phyloP scores from a whole-genome alignment of 2,797 vertebrate genomes.

The Phalloptychus januarius region DNA sequence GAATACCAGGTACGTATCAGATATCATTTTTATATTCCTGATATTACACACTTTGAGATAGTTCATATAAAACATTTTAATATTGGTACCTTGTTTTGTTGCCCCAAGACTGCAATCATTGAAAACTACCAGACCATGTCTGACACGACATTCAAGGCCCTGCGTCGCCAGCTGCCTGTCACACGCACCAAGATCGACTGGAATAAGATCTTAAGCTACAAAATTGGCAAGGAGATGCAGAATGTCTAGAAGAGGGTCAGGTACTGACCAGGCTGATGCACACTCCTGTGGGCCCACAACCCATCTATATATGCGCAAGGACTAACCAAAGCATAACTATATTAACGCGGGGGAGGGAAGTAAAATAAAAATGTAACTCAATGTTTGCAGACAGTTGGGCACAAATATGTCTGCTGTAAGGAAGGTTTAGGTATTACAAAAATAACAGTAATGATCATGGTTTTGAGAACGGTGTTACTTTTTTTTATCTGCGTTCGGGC shows the following conservation, averaged over 20 bases:
- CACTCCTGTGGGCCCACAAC: constrained; percentile 49
- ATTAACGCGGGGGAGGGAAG: constrained; percentile 71
- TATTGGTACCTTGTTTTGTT: not conserved
- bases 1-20: constrained; percentile 92
- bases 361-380: constrained; percentile 46
- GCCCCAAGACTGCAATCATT: constrained; percentile 91
- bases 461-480: constrained; percentile 57
- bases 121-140: constrained; percentile 99
- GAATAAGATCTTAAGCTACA: constrained; percentile 99
- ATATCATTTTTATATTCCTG: not conserved
- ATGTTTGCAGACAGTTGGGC: constrained; percentile 57
- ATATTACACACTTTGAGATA: not conserved
- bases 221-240: constrained; percentile 99
- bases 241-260: constrained; percentile 85
- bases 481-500: constrained; percentile 45
- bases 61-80: not conserved
- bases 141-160: constrained; percentile 98
- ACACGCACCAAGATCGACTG: constrained; percentile 99
- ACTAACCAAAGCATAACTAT: constrained; percentile 79
- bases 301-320: constrained; percentile 58
- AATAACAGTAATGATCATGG: constrained; percentile 15
- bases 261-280: constrained; percentile 52
- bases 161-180: constrained; percentile 97
- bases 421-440: constrained; percentile 42
- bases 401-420: constrained; percentile 56